Base-by-base conservation (phyloP, 2,113 vertebrate species). In the Gobio gobio region DNA sequence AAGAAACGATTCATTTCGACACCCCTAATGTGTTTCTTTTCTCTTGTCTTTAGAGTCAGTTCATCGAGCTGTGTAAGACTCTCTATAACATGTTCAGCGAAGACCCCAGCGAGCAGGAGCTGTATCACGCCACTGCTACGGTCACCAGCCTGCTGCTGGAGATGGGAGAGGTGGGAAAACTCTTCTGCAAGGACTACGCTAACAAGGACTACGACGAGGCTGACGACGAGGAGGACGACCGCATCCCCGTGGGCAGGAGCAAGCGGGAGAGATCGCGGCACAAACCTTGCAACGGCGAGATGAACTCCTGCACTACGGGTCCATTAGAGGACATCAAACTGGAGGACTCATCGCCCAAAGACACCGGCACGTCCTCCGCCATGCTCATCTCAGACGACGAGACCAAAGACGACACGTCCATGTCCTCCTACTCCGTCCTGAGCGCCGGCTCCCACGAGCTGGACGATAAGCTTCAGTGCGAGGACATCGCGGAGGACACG, bases 11-110 rank as follows among this genome's bases (percentile, higher is more conserved):
- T 29, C 1, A 29, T 29, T 29, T 29, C 29, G 2, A 29, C 29
- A 29, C 29, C 29, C 29, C 29, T 29, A 29, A 29, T 10, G 36
- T 16, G 36, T 86, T 12, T 64, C 51, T 72, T 75, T 49, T n/a
- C 33, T 29, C 13, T 78, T 49, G 18, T n/a, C 47, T 78, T 59
- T 90, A 99, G 98, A 96, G 95, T 13, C 98, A 99, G 92, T 99
- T 99, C 87, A 99, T 99, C 0, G 97, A 99, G 92, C 94, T 99
- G 61, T 99, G 98, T 83, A 99, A 99, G 93, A 98, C 97, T 0
- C 96, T 99, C 88, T 99, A 99, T 89, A 97, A 97, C 86, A 97
- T 99, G 97, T 99, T 99, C 93, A 99, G 97, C 0, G 98, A 99
- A 86, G 97, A 99, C 85, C 92, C 94, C 33, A 94, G 95, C 0